phyloP scores from a whole-genome alignment of 2,888 invertebrate genomes.

The Lottia scabra region DNA sequence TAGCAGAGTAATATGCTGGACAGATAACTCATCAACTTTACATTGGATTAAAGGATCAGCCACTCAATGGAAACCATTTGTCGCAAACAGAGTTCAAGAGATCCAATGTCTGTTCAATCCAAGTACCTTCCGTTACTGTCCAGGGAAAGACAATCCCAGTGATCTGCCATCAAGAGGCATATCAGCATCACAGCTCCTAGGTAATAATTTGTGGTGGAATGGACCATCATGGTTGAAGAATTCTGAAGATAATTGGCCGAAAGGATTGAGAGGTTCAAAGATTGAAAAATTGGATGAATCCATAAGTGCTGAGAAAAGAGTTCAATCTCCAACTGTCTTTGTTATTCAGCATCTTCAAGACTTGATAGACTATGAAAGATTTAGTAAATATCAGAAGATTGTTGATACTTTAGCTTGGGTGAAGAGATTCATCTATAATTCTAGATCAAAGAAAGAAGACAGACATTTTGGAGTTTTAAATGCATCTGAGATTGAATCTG shows the following conservation, averaged over 20 bases:
- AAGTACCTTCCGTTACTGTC: background rate
- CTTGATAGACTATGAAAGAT: background rate
- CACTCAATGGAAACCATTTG: background rate
- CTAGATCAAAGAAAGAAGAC: background rate
- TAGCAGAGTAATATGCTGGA: background rate
- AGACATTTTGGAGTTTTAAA: background rate
- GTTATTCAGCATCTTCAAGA: background rate
- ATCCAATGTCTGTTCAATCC: background rate
- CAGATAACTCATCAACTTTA: background rate
- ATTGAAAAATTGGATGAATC: background rate
- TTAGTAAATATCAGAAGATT: background rate
- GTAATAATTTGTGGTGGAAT: no score
- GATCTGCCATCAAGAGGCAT: background rate
- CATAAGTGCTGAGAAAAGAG: background rate
- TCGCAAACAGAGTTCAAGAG: background rate
- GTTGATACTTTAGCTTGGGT: background rate
- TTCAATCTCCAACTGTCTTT: background rate
- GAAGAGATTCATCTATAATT: background rate
- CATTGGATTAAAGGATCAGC: background rate
- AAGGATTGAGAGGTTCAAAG: background rate
- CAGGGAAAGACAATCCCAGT: background rate
- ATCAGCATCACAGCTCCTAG: no score
- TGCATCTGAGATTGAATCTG: background rate
- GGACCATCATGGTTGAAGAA: no score
- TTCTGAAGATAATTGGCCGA: background rate